phyloP scores from a whole-genome alignment of 2,888 invertebrate species.

The Dicyrtomina minuta region DNA sequence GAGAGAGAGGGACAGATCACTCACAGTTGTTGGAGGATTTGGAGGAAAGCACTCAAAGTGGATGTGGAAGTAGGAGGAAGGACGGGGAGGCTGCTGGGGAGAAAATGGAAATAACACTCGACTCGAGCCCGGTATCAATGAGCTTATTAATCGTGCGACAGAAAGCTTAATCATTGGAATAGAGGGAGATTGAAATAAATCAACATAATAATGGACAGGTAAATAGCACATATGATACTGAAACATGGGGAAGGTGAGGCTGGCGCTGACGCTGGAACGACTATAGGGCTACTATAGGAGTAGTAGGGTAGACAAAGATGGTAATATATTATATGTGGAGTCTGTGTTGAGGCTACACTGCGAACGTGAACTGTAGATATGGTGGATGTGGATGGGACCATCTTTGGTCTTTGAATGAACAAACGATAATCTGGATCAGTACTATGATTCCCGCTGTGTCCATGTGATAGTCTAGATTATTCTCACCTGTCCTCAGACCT shows the following conservation, averaged over 20 bases:
- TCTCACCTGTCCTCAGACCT: slow-evolving; percentile 37
- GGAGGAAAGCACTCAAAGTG: background rate
- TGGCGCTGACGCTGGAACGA: no score
- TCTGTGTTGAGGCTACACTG: no score
- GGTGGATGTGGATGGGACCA: slow-evolving; percentile 1
- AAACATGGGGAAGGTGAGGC: no score
- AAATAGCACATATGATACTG: slow-evolving; percentile 20
- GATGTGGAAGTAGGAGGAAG: background rate
- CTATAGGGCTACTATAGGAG: no score
- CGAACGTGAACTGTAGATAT: no score
- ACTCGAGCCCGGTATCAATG: slow-evolving; percentile 8
- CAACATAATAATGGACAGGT: slow-evolving; percentile 31
- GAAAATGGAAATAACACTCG: background rate
- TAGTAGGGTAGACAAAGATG: no score
- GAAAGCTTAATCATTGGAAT: slow-evolving; percentile 26
- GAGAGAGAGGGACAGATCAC: background rate
- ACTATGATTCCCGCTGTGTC: slow-evolving; percentile 36
- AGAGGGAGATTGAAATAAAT: slow-evolving; percentile 26
- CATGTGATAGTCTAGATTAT: slow-evolving; percentile 39
- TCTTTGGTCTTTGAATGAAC: slow-evolving; percentile 23
- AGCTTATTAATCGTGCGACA: slow-evolving; percentile 25
- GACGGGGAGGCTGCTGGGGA: background rate
- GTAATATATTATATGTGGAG: no score
- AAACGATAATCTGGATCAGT: slow-evolving; percentile 35
- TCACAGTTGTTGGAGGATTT: background rate